Percentiles rank a stretch among this genome's conserved stretches.
These are phyloP conservation scores for Pristis pectinata DNA, from an alignment of 2,797 vertebrate species.

Conservation along the genomic window DNA sequence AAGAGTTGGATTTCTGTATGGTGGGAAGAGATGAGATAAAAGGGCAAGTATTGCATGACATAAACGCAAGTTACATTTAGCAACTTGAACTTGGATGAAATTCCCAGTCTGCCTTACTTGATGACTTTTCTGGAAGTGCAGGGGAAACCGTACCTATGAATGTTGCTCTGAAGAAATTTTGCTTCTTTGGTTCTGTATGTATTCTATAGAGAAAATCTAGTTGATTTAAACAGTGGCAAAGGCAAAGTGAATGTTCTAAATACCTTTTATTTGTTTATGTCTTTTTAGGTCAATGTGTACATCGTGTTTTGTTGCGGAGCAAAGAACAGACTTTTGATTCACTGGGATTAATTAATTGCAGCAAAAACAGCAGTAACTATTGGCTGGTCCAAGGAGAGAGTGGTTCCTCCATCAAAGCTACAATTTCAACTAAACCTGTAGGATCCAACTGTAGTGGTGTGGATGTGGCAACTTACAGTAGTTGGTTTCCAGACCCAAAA, in stretches of 20 bases:
- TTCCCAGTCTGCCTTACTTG: background rate
- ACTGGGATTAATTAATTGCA: background rate
- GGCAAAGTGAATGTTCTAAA: background rate
- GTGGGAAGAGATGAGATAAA: too few species aligned
- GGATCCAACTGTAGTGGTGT: background rate
- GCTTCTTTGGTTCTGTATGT: background rate
- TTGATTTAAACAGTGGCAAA: background rate
- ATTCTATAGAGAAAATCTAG: background rate
- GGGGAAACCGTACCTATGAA: background rate
- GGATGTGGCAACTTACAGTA: slow-evolving; percentile 21
- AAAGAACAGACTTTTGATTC: background rate
- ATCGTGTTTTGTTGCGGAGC: background rate
- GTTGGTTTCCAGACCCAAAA: background rate
- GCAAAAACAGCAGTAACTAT: background rate
- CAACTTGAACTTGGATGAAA: background rate
- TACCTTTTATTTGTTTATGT: background rate
- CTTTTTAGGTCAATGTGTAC: slow-evolving; percentile 6
- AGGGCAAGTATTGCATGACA: too few species aligned
- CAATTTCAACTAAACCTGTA: background rate
- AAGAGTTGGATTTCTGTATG: too few species aligned
- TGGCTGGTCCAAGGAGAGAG: slow-evolving; percentile 5
- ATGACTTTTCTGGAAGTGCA: background rate
- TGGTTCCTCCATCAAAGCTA: slow-evolving; percentile 7
- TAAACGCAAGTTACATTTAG: background rate
- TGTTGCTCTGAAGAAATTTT: background rate